phyloP scores from a whole-genome alignment of 92 coral and sea anemone genomes.

The Umimayanthus kanabou region DNA sequence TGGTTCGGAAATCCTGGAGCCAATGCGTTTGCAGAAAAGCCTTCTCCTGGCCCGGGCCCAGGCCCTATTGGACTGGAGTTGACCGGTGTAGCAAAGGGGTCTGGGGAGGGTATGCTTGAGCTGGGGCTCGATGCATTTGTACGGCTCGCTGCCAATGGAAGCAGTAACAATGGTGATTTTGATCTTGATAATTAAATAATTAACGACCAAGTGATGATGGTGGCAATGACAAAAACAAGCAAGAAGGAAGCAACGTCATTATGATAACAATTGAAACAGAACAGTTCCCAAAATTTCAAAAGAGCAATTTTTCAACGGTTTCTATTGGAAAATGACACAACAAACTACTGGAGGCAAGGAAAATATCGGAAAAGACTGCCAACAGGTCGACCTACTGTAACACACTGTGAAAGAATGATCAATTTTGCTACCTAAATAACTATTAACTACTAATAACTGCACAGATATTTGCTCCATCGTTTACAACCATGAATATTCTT shows the following conservation, averaged over 20 bases:
- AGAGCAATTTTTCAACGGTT: too few species aligned
- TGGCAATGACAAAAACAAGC: conserved; percentile 4
- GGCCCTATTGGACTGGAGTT: conserved; percentile 33
- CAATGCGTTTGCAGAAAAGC: conserved; percentile 54
- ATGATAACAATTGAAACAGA: background rate
- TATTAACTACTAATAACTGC: too few species aligned
- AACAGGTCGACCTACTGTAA: too few species aligned
- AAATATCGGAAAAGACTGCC: too few species aligned
- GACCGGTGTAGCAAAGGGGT: conserved; percentile 44
- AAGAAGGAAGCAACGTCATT: background rate
- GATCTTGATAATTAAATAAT: background rate
- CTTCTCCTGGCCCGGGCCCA: conserved; percentile 57
- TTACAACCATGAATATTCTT: too few species aligned
- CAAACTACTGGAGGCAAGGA: too few species aligned
- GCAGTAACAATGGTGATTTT: background rate
- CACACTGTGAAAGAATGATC: too few species aligned
- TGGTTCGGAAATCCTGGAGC: conserved; percentile 59
- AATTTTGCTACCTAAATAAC: too few species aligned
- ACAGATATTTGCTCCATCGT: too few species aligned
- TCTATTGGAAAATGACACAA: too few species aligned
- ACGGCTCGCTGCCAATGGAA: conserved; percentile 3
- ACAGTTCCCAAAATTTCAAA: background rate
- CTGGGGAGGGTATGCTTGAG: conserved; percentile 48
- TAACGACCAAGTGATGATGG: background rate
- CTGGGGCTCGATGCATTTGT: conserved; percentile 40